Evolutionary conservation across 2,888 invertebrate genomes (phyloP), one percentile per base, ranked within the genome.

Genomic region (Microdon myrmicae): DNA sequence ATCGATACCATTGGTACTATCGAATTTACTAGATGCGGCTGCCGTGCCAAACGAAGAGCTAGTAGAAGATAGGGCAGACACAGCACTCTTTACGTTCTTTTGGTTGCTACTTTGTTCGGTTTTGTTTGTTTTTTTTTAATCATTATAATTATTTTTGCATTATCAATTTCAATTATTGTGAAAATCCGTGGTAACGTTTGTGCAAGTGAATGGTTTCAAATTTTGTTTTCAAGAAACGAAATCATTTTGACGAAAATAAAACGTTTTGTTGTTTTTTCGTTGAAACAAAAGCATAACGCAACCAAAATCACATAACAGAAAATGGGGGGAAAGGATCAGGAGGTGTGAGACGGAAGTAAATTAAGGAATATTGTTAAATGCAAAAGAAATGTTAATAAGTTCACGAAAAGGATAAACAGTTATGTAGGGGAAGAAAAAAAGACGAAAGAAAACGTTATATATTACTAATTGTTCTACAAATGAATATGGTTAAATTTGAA

Each of bases 61-160:
- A 74, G 93, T 93, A 71, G 91, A 90, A 75, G 91, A 91, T 70
- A 94, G 84, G 70, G 91, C 93, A 73, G 90, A 88, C 83, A 94
- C 92, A 80, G 90, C 93, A 80, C 90, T 90, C 80, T 90, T 91
- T 73, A 94, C 89, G 84, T 92, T 92, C 83, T 90, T 91, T 82
- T 92, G 90, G 81, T 91, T 89, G 83, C 88, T 91, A 83, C 80
- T 82, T 69, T 61, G 58, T 55, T 59, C 45, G 39, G 53, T 67
- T 70, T 70, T 68, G 64, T 67, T 47, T 69, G 20, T 32, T 54
- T 48, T 45, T 53, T 29, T 47, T 53, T 37, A 47, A 39, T 44
- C 25, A 49, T 43, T 55, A 22, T 38, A 28, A n/a, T 37, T 16
- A 10, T 39, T 54, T 53, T 53, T 51, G 28, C 47, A 41, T 47